A percentile compares a stretch with the other conserved stretches of the same genome.
phyloP scores from a whole-genome alignment of 2,888 invertebrate species.

The Ectemnius lituratus region DNA sequence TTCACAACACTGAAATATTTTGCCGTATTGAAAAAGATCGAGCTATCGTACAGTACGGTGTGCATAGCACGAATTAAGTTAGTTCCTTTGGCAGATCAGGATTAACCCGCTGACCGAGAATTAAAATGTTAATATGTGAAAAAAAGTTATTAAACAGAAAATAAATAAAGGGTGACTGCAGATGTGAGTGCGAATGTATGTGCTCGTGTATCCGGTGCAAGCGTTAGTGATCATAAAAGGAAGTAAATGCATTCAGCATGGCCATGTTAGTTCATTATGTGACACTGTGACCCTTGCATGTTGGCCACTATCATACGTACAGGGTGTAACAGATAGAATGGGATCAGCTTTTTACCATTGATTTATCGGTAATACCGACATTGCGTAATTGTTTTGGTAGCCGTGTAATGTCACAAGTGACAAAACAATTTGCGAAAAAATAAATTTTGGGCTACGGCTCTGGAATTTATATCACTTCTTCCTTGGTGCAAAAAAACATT shows the following conservation, averaged over 20 bases:
- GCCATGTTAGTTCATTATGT: background rate
- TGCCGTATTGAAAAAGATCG: background rate
- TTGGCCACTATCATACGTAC: constrained; percentile 1
- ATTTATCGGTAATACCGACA: too few species aligned
- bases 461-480: too few species aligned
- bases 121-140: background rate
- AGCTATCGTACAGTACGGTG: background rate
- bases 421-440: too few species aligned
- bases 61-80: background rate
- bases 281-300: background rate
- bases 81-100: background rate
- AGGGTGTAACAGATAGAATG: too few species aligned
- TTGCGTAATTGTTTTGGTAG: too few species aligned
- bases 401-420: too few species aligned
- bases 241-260: constrained; percentile 6
- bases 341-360: too few species aligned
- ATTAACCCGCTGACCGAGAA: background rate
- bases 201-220: constrained; percentile 40
- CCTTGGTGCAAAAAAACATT: too few species aligned
- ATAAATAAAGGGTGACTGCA: background rate
- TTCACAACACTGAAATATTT: constrained; percentile 1
- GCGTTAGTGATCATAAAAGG: constrained; percentile 56
- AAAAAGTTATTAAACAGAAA: background rate
- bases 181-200: constrained; percentile 16
- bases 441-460: too few species aligned